Evolutionary conservation across 2,113 vertebrate genomes (phyloP).

Genomic region (Coracopsis vasa): DNA sequence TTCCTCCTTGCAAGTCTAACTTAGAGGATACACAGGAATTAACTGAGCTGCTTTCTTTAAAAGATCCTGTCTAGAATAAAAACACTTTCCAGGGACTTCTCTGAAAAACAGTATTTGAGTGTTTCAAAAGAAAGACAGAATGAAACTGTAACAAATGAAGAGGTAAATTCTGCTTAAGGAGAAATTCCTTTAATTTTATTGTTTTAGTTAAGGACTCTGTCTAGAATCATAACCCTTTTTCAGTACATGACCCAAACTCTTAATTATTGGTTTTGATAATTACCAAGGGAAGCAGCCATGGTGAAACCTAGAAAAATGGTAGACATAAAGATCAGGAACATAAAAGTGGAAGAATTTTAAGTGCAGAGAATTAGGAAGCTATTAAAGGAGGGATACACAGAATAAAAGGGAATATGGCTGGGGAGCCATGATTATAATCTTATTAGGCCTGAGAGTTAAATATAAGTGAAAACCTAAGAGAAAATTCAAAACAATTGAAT

Average conservation of each 20-base stretch:
- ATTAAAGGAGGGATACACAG: neutral
- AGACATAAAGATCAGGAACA: neutral
- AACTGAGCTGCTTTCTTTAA: neutral
- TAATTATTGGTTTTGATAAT: neutral
- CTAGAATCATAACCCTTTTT: neutral
- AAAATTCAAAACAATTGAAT: constrained; percentile 15
- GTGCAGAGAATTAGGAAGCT: constrained; percentile 9
- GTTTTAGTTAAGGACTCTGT: neutral
- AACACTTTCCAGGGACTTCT: neutral
- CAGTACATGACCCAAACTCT: neutral
- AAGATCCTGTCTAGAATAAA: neutral
- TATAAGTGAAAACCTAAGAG: constrained; percentile 18
- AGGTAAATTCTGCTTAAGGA: neutral
- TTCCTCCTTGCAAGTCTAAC: neutral
- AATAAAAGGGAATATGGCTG: neutral
- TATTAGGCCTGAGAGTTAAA: constrained; percentile 17
- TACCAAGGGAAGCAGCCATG: neutral
- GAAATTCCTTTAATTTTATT: neutral
- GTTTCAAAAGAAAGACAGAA: neutral
- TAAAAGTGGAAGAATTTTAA: neutral
- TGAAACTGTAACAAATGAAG: neutral
- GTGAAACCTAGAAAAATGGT: neutral
- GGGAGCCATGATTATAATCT: neutral
- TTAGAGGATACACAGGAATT: neutral
- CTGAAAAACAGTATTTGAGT: neutral